Evolutionary conservation across 2,113 vertebrate genomes (phyloP).

Genomic region (Muscicapa adusta): DNA sequence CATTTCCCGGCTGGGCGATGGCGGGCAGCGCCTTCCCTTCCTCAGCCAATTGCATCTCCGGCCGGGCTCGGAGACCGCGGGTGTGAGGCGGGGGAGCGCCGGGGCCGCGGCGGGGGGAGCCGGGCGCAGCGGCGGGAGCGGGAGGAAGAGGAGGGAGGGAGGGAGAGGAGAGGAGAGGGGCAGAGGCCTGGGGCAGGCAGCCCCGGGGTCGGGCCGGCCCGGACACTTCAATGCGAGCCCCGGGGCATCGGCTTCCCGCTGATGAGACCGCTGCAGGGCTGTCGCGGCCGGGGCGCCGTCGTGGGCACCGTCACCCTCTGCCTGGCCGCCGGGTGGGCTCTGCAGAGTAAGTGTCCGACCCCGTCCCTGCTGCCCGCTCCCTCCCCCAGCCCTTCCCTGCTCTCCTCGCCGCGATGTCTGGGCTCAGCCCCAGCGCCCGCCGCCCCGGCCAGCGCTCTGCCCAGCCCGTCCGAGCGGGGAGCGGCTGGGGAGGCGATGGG

Average conservation of each 20-base stretch:
- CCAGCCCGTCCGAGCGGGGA: neutral
- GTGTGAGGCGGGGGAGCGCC: neutral
- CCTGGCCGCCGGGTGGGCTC: slow-evolving; percentile 59
- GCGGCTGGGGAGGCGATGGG: neutral
- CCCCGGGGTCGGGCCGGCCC: neutral
- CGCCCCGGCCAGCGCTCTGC: neutral
- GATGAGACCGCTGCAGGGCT: slow-evolving; percentile 55
- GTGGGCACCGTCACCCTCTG: slow-evolving; percentile 57
- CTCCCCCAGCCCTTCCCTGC: neutral
- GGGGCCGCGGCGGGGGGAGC: neutral
- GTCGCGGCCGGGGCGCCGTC: neutral
- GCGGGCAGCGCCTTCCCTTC: neutral
- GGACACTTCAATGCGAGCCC: neutral
- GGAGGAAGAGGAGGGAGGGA: neutral
- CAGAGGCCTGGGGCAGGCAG: neutral
- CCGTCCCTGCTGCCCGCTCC: neutral
- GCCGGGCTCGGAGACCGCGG: neutral
- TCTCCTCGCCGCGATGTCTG: neutral
- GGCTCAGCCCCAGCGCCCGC: neutral
- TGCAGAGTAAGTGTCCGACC: slow-evolving; percentile 65
- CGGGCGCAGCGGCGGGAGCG: neutral
- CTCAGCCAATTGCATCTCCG: slow-evolving; percentile 3
- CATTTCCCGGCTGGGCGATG: neutral
- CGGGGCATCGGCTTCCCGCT: neutral
- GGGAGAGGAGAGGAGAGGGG: neutral